Conservation (phyloP, 1,140 invertebrate genomes). For the Zaprionus davidi region DNA sequence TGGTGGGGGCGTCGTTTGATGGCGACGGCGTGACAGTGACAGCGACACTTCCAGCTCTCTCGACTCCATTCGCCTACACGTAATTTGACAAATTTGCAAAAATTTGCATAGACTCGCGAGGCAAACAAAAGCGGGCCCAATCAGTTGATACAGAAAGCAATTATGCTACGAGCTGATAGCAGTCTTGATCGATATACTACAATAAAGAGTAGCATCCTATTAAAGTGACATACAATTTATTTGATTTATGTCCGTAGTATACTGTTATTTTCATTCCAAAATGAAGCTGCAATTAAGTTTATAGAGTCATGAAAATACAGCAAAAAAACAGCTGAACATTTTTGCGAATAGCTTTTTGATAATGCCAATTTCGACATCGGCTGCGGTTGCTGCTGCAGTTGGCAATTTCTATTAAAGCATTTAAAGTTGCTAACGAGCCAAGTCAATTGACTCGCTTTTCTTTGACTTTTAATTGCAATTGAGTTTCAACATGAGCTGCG, state of each 20-base stretch:
- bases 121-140: slow-evolving; percentile 52
- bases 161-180: not conserved
- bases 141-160: slow-evolving; percentile 42
- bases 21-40: slow-evolving; percentile 51
- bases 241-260: not conserved
- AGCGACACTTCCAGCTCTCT: slow-evolving; percentile 66
- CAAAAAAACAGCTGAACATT: slow-evolving; percentile 7
- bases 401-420: slow-evolving; percentile 72
- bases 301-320: slow-evolving; percentile 25
- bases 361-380: slow-evolving; percentile 57
- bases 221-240: slow-evolving; percentile 1
- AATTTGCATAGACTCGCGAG: slow-evolving; percentile 69
- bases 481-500: slow-evolving; percentile 75
- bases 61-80: slow-evolving; percentile 70
- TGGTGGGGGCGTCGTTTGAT: slow-evolving; percentile 68
- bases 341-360: slow-evolving; percentile 40
- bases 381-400: slow-evolving; percentile 20
- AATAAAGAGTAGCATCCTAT: not conserved
- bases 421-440: slow-evolving; percentile 67
- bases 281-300: slow-evolving; percentile 13
- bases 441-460: slow-evolving; percentile 58
- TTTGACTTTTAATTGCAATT: slow-evolving; percentile 77
- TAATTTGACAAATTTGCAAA: slow-evolving; percentile 76
- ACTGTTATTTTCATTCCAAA: slow-evolving; percentile 2
- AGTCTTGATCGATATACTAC: slow-evolving; percentile 12